Evolutionary conservation across 2,888 invertebrate species (phyloP), one percentile per base, ranked within the genome.

Genomic region (Heteromyza rotundicornis): DNA sequence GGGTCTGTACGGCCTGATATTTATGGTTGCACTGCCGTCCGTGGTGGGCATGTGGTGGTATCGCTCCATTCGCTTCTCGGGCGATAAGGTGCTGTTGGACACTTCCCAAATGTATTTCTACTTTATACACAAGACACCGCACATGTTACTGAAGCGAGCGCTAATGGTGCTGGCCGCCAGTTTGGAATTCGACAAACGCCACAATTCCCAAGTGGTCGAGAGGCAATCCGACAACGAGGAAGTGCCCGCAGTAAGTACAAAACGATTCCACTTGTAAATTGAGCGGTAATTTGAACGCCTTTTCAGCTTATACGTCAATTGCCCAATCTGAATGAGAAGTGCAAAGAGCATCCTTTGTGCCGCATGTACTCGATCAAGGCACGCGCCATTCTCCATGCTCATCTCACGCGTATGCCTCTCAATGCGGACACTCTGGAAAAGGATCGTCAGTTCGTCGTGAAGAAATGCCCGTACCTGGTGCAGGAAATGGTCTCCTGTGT

Each of bases 41-140:
- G 90, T 90, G 66, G 84, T 95, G 65, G 98, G 98, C 53, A 94
- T 93, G 72, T 99, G 99, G 99, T 99, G 99, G 99, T 98, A 98
- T 83, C 89, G 94, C 63, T 97, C 97, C 63, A 98, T 98, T 71
- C 91, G 95, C 73, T 99, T 94, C 84, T 96, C 96, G 60, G 96
- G 96, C 64, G 98, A 99, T 82, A 94, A 97, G 87, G 96, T 98
- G 1, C 85, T 99, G 14, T 84, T 99, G 63, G 95, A 97, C 78
- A 99, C 99, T n/a, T 95, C 96, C 5, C 92, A 96, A 81, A 89
- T 98, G 86, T 99, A 97, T 83, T 95, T 93, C 80, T 95, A 91
- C 80, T 98, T 96, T 84, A 94, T 98, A 80, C 92, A 96, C 79
- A 96, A 96, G 85, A 97, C 96, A 7, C 95, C 97, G 0, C 92